Evolutionary conservation across 2,797 vertebrate species (phyloP).

Genomic region (Acomys russatus): DNA sequence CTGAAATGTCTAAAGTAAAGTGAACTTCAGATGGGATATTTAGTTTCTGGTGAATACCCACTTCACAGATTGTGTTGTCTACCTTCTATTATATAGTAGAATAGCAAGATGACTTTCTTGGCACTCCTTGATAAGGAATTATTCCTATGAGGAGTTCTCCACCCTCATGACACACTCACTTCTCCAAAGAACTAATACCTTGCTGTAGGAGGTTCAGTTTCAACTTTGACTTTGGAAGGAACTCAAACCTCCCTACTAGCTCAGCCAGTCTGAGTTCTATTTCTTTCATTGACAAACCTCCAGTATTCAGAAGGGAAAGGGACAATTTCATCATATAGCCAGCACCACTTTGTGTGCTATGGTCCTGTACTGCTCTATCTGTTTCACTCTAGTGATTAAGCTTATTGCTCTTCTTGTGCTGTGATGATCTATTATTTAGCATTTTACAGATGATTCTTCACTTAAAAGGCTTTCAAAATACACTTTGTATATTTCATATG

Average conservation of each 20-base stretch:
- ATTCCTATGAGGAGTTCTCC: background rate
- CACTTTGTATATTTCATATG: background rate
- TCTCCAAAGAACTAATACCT: background rate
- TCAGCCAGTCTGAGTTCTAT: background rate
- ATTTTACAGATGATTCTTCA: background rate
- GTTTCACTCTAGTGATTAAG: too few relatives aligned
- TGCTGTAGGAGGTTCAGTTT: background rate
- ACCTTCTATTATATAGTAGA: background rate
- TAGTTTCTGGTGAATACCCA: background rate
- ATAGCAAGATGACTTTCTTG: too few relatives aligned
- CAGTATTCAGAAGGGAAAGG: background rate
- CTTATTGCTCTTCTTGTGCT: background rate
- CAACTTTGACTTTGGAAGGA: background rate
- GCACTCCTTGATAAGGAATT: too few relatives aligned
- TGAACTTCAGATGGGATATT: background rate
- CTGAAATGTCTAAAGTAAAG: background rate
- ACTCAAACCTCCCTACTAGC: background rate
- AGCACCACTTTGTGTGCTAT: background rate
- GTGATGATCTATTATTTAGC: background rate
- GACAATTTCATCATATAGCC: background rate
- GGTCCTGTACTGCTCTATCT: background rate
- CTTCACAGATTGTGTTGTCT: background rate
- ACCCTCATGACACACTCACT: background rate
- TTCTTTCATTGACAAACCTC: constrained; percentile 17
- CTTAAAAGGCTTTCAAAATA: background rate